Base-by-base conservation (phyloP, 2,888 invertebrate genomes). In the Argyresthia albistria region DNA sequence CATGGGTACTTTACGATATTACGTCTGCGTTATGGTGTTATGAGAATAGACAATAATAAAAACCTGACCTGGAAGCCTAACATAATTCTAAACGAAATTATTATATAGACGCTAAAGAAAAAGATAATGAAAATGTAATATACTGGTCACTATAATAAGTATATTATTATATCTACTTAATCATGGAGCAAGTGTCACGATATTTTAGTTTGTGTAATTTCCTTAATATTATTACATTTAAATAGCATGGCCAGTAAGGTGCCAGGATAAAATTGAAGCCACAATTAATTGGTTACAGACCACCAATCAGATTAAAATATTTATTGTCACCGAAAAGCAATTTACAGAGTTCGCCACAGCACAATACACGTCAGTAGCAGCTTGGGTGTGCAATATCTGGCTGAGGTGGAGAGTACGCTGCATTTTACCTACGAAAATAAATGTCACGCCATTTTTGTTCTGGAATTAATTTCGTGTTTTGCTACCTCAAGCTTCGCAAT, bases 261-360 rank as follows among this genome's bases (percentile, higher is more conserved):
- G n/a, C 43, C 16, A 12, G 42, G 25, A 63, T 67, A 61, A 71
- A 74, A 72, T 70, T 69, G 71, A 78, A 80, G 62, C 80, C 80
- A 69, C 81, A 77, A 74, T 81, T 80, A 83, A 84, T 83, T 80
- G 80, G 79, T 79, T 73, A 73, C 76, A 69, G 74, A 73, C 80
- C 81, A 77, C 80, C 77, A 78, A 82, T 80, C 77, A 77, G 80
- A 81, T 81, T 82, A 82, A 84, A 81, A 83, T 83, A 81, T 84
- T 83, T 82, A 81, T 82, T 68, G 81, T 78, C 75, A 74, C 76
- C 76, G 74, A 79, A 82, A 84, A 82, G 79, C 84, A 83, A 84
- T 84, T 83, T 82, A 72, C 80, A 75, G 75, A 70, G 76, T 76
- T 73, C 67, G 72, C 82, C 82, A 70, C 82, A 81, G 74, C 73